Conservation (phyloP, 1,140 invertebrate species). For the Whitmania pigra region DNA sequence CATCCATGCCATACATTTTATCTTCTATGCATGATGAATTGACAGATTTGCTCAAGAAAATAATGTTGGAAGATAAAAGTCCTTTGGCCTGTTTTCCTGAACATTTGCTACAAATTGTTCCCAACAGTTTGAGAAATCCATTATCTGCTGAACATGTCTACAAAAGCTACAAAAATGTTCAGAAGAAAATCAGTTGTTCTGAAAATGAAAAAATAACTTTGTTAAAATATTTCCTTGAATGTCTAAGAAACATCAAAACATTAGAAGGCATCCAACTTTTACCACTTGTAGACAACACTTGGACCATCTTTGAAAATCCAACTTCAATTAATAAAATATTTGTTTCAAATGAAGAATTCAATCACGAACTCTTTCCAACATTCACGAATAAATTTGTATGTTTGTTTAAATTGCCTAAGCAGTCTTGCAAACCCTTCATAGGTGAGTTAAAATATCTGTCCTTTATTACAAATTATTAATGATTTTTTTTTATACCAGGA, state of each 20-base stretch:
- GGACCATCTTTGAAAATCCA: slow-evolving; percentile 7
- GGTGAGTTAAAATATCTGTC: no score
- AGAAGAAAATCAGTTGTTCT: not conserved
- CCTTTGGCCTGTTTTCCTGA: not conserved
- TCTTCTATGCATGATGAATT: not conserved
- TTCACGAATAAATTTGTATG: not conserved
- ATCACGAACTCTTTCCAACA: not conserved
- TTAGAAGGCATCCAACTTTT: not conserved
- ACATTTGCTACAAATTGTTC: not conserved
- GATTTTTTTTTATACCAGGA: no score
- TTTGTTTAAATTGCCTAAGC: no score
- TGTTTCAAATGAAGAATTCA: not conserved
- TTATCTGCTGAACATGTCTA: not conserved
- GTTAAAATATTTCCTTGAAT: slow-evolving; percentile 5
- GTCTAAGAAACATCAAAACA: not conserved
- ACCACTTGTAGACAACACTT: slow-evolving; percentile 1
- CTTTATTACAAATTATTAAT: no score
- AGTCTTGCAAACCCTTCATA: no score
- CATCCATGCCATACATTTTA: no score
- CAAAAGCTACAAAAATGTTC: slow-evolving; percentile 2
- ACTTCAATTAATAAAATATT: not conserved
- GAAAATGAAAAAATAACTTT: not conserved
- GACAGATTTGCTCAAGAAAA: not conserved
- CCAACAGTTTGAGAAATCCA: not conserved
- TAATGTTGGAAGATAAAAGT: not conserved